Conservation (phyloP, 1,140 invertebrate species). For the Nymphalis io region DNA sequence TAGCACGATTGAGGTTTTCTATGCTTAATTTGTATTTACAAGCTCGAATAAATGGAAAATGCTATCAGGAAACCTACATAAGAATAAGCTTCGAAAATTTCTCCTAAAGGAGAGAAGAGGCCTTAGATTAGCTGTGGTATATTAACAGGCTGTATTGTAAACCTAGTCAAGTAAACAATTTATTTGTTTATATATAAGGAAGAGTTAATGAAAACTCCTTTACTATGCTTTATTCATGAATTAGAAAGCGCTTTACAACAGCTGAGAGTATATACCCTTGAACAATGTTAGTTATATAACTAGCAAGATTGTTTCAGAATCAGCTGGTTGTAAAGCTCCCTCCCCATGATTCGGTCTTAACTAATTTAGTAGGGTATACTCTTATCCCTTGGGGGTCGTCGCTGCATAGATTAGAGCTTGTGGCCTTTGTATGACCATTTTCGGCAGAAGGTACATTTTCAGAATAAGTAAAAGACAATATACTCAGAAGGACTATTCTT, state of each 20-base stretch:
- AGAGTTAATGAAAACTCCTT: neutral
- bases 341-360: conserved; percentile 26
- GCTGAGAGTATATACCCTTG: neutral
- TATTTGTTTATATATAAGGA: neutral
- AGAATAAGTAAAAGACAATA: neutral
- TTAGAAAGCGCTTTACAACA: conserved; percentile 17
- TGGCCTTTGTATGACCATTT: neutral
- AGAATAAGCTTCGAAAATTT: too few relatives aligned
- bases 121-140: too few relatives aligned
- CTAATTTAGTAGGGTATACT: conserved; percentile 34
- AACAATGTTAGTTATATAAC: neutral
- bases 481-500: neutral
- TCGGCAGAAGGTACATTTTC: neutral
- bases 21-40: too few relatives aligned
- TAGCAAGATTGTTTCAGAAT: conserved; percentile 21
- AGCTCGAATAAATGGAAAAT: too few relatives aligned
- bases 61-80: too few relatives aligned
- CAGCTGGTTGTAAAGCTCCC: conserved; percentile 17
- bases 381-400: conserved; percentile 28
- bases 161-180: too few relatives aligned
- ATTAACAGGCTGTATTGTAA: too few relatives aligned
- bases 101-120: too few relatives aligned
- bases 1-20: too few relatives aligned
- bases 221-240: conserved; percentile 13
- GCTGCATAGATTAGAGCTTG: conserved; percentile 23